Evolutionary conservation across 2,797 vertebrate species (phyloP), one percentile per base, ranked within the genome.

Genomic region (Fistularia tabacaria): DNA sequence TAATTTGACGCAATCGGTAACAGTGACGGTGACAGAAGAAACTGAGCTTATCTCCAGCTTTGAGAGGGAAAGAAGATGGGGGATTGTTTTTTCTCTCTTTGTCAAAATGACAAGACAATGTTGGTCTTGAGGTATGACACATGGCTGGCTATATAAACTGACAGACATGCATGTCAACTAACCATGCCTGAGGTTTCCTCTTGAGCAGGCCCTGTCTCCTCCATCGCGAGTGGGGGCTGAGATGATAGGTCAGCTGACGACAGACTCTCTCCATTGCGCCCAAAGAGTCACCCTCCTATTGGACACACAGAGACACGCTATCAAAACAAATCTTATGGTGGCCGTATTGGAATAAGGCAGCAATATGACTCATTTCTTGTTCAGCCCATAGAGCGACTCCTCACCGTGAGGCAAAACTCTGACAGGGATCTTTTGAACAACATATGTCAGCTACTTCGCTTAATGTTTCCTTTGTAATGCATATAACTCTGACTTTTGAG

Each of bases 191-290:
- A 0, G 95, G 95, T 81, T 99, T 99, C 87, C 94, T 93, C 90
- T 95, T 98, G 59, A 94, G 88, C 62, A 97, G 88, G 49, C 97
- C 95, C 52, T 94, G 94, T 45, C 94, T 92, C 74, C 93, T 92
- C 94, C 94, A 98, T 85, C 92, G 95, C 0, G 97, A 97, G 79
- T 98, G 97, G 0, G 97, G 97, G 83, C 97, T 99, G 62, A 99
- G 95, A 79, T 99, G 97, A 81, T 99, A 99, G 14, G 94, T 97
- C 87, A 99, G 91, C 91, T 99, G 97, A 51, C 97, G 88, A 84
- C 97, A 99, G 11, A 99, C 93, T 88, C 98, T 99, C 90, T 99
- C 97, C 94, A 98, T 95, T 45, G 94, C 89, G 1, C 94, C 93
- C 0, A 98, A 82, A 0, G 94, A 91, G 46, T 98, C 97, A 0